Evolutionary conservation across 2,888 invertebrate species (phyloP), one percentile per base, ranked within the genome.

Genomic region (Graphium colonna): DNA sequence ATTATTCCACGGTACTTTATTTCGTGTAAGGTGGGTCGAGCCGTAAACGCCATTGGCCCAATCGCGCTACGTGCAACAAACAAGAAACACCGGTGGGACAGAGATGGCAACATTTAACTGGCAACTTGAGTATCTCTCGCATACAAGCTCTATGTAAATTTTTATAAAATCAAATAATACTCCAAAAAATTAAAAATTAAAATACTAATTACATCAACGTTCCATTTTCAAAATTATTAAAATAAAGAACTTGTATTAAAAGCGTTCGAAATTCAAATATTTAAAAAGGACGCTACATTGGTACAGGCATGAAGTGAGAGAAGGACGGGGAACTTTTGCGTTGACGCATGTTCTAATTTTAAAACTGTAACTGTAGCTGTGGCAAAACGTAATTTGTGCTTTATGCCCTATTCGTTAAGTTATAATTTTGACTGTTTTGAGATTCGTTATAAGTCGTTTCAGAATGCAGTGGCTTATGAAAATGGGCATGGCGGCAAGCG

Each of bases 1-100:
- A 88, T 77, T 85, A 85, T 89, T 82, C 81, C 62, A 64, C 77
- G 73, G 69, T 81, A 80, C 80, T 84, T 81, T 83, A 80, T 79
- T 74, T 72, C 74, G 75, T 73, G 79, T 87, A 85, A 88, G 87
- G 89, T 85, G 88, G 89, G 89, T 82, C 80, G 88, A 83, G 79
- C 83, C 88, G 80, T 82, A 82, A 82, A 81, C 75, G 84, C 87
- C 73, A 87, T 87, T 87, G 89, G 89, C 83, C 86, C 87, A 86
- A 86, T 86, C 71, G 79, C 73, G 71, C 70, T 63, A 80, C 79
- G 79, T 82, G 85, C 86, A 86, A 87, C 87, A 87, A 86, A 85
- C 86, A 87, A 83, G 82, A 82, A 77, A 79, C 79, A 80, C 75
- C 74, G 65, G 87, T 76, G 79, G 60, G 77, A 88, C 74, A 68